Conservation (phyloP, 2,888 invertebrate genomes). For the Caenorhabditis sinica region DNA sequence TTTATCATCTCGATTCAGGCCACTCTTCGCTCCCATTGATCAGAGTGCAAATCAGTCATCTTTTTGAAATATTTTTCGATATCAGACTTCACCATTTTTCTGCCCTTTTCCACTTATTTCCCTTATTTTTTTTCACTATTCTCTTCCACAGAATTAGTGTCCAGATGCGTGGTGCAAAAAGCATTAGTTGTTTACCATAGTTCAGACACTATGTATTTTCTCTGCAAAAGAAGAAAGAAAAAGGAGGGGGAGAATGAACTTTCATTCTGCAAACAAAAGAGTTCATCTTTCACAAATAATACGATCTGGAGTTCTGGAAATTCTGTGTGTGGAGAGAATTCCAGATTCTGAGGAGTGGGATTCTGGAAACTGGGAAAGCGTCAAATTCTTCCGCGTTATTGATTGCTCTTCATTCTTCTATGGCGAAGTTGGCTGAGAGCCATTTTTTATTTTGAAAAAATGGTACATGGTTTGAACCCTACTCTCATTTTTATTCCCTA, state of each 20-base stretch:
- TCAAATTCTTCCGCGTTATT: too few relatives aligned
- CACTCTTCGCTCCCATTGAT: constrained; percentile 26
- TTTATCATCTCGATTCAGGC: neutral
- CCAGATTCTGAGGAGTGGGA: too few relatives aligned
- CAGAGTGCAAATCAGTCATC: constrained; percentile 39
- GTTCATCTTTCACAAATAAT: neutral
- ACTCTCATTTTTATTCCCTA: too few relatives aligned
- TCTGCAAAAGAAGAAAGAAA: neutral
- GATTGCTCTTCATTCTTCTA: too few relatives aligned
- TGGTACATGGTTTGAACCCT: too few relatives aligned
- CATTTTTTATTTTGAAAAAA: too few relatives aligned
- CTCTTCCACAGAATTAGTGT: neutral
- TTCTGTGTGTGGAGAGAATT: too few relatives aligned
- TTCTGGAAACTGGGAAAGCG: neutral
- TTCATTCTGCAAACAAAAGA: constrained; percentile 13
- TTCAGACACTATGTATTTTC: neutral
- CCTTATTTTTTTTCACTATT: neutral
- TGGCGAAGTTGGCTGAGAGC: too few relatives aligned
- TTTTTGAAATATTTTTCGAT: neutral
- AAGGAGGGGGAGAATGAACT: neutral
- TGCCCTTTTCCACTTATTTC: neutral
- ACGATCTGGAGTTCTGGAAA: neutral
- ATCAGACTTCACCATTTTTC: constrained; percentile 2
- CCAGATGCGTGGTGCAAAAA: constrained; percentile 15
- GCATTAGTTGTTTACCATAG: constrained; percentile 7